These are phyloP conservation scores for Liasis olivaceus DNA, from an alignment of 2,797 vertebrate genomes.

Conservation along the genomic window DNA sequence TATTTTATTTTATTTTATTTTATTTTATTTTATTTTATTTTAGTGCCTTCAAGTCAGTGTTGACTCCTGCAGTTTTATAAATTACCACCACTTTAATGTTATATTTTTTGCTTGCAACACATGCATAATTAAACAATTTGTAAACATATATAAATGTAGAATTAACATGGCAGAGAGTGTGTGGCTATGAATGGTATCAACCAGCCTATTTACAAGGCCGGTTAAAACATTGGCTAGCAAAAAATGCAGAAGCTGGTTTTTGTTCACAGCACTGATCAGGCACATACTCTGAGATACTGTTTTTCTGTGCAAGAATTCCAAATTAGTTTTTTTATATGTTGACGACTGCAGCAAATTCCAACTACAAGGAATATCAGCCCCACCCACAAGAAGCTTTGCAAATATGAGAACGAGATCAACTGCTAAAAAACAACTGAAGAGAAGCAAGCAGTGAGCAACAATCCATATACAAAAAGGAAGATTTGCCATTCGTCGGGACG, in stretches of 20 bases:
- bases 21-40: neutral
- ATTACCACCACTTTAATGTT: slow-evolving; percentile 90
- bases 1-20: neutral
- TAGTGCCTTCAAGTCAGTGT: neutral
- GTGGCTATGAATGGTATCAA: slow-evolving; percentile 85
- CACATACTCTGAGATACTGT: slow-evolving; percentile 68
- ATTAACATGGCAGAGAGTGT: slow-evolving; percentile 74
- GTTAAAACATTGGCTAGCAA: slow-evolving; percentile 90
- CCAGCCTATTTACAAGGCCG: slow-evolving; percentile 82
- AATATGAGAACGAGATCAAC: slow-evolving; percentile 82
- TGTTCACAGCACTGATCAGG: slow-evolving; percentile 86
- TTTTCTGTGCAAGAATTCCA: slow-evolving; percentile 9
- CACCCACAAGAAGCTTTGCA: slow-evolving; percentile 78
- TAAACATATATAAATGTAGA: slow-evolving; percentile 87
- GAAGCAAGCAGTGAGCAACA: slow-evolving; percentile 82
- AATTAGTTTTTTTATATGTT: slow-evolving; percentile 46
- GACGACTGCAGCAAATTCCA: slow-evolving; percentile 69
- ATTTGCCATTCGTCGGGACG: slow-evolving; percentile 91
- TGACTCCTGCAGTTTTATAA: neutral
- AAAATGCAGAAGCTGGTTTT: slow-evolving; percentile 92
- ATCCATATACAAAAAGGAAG: slow-evolving; percentile 90
- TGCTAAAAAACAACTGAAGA: slow-evolving; percentile 77
- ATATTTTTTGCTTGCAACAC: slow-evolving; percentile 82
- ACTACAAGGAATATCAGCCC: slow-evolving; percentile 77
- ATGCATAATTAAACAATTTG: slow-evolving; percentile 81